Base-by-base conservation (phyloP, 1,140 invertebrate species). In the Drosophila prosaltans region DNA sequence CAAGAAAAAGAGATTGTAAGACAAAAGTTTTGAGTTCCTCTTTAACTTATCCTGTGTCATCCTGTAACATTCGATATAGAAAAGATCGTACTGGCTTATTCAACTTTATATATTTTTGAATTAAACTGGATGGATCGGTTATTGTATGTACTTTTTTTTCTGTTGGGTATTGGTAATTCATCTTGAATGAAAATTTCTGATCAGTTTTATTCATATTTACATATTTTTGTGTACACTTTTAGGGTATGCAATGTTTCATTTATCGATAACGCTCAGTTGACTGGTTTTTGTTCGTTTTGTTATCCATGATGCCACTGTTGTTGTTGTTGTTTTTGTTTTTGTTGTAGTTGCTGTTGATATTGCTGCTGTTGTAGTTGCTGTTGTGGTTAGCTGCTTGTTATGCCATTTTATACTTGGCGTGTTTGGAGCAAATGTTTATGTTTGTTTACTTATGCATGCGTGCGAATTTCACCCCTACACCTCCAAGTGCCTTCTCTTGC, bases 361-460 rank as follows among this genome's bases (percentile, higher is more conserved):
- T 16, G 39, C 16, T 16, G 24, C 2, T 39, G 30, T 51, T 68
- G 77, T 76, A 69, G 73, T 69, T 85, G 78, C 69, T 71, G 65
- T 70, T 88, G 82, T 77, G 80, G 75, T 58, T 72, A 72, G 76
- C 76, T 88, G 83, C 83, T 86, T 86, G 83, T 86, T 88, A 88
- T 86, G 83, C 80, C 80, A 88, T 86, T 86, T 88, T 88, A 88
- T 88, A 82, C 79, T 74, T 78, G 73, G 80, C 81, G 76, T 85
- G 81, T 80, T 51, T 82, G 83, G 62, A 86, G 83, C 82, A 85
- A 85, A 85, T 85, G 82, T 85, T 86, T 85, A 85, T 85, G 82
- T 85, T 85, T 86, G 82, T 85, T 86, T 86, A 86, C 83, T 86
- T 86, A 86, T 86, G 82, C 82, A 86, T 86, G 82, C 83, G 83